These are phyloP conservation scores for Merluccius polli DNA, from an alignment of 2,797 vertebrate genomes.

Conservation along the genomic window DNA sequence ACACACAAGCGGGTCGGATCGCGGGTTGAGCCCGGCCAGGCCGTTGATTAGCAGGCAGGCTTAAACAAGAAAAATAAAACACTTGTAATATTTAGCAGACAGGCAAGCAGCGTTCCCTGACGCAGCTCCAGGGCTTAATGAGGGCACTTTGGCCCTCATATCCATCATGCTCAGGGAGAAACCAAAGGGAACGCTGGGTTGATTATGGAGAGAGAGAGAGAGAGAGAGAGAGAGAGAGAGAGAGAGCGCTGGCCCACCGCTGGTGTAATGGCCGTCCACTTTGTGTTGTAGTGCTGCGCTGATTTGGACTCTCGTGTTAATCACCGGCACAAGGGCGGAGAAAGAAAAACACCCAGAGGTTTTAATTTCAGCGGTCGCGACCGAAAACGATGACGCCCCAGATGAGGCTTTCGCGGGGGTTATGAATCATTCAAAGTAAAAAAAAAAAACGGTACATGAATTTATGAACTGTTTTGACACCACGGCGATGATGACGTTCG, in stretches of 20 bases:
- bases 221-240: not conserved
- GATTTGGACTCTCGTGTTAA: not conserved
- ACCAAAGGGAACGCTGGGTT: not conserved
- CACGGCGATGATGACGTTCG: too few relatives aligned
- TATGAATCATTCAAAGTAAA: too few relatives aligned
- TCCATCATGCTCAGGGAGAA: not conserved
- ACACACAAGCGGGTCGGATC: not conserved
- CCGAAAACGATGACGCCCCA: too few relatives aligned
- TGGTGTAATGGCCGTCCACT: not conserved
- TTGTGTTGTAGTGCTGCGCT: not conserved
- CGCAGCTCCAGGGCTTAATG: not conserved
- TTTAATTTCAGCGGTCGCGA: too few relatives aligned
- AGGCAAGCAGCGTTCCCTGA: not conserved
- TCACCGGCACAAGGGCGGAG: not conserved
- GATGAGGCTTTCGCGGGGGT: too few relatives aligned
- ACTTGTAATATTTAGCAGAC: not conserved
- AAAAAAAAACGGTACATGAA: too few relatives aligned
- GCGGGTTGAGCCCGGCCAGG: not conserved
- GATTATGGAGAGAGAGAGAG: not conserved
- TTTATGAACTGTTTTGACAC: too few relatives aligned
- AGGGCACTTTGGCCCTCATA: conserved; percentile 3
- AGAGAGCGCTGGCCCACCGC: not conserved
- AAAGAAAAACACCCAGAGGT: not conserved
- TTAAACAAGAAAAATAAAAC: conserved; percentile 19
- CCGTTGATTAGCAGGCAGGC: conserved; percentile 5